Evolutionary conservation across 64 coral and sea anemone species (phyloP).

Genomic region (Pocillopora verrucosa): DNA sequence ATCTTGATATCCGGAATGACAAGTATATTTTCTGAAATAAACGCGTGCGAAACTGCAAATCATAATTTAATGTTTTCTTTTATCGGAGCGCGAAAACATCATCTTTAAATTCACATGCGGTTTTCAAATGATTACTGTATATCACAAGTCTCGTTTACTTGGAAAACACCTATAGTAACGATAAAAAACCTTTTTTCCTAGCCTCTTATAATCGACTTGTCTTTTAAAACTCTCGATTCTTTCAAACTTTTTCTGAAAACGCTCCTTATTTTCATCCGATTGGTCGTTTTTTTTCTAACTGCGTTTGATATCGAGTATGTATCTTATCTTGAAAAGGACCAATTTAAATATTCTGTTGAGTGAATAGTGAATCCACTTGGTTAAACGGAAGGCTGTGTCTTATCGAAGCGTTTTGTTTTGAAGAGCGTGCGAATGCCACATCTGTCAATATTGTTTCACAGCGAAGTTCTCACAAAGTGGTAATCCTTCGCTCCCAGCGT

Average conservation of each 20-base stretch:
- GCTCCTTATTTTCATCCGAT: background rate
- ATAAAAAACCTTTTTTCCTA: background rate
- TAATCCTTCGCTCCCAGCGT: constrained; percentile 35
- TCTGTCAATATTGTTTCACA: constrained; percentile 50
- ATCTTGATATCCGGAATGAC: constrained; percentile 11
- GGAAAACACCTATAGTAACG: constrained; percentile 14
- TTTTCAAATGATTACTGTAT: constrained; percentile 38
- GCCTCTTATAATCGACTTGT: background rate
- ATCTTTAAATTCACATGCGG: background rate
- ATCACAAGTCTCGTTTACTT: constrained; percentile 12
- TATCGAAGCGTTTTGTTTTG: constrained; percentile 39
- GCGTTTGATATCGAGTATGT: constrained; percentile 27
- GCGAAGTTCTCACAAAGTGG: constrained; percentile 17
- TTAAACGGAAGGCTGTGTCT: constrained; percentile 42
- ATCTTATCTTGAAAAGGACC: constrained; percentile 37
- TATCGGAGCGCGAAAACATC: background rate
- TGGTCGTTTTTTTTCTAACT: background rate
- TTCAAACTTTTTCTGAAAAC: constrained; percentile 8
- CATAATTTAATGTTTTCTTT: background rate
- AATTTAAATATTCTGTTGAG: constrained; percentile 29
- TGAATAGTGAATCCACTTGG: constrained; percentile 30
- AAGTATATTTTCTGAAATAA: background rate
- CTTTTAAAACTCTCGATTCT: background rate
- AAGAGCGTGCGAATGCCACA: constrained; percentile 39
- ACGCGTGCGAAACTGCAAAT: background rate